Percentiles rank a stretch among this genome's conserved stretches.
phyloP scores from a whole-genome alignment of 2,888 invertebrate genomes.

The Stenchaetothrips biformis region DNA sequence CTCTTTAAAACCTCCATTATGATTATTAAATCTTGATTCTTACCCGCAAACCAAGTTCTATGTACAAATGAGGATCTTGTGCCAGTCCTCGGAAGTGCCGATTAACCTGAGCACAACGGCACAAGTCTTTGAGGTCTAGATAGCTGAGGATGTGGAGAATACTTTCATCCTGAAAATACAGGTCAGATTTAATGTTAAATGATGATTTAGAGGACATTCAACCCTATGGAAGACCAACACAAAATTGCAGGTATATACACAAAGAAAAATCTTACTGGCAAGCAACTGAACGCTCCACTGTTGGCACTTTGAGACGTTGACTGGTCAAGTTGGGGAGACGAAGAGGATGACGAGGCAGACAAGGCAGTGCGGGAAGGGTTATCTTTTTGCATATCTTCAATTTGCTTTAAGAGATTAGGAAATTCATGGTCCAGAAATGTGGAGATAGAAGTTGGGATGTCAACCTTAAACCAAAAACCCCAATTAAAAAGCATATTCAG shows the following conservation, averaged over 20 bases:
- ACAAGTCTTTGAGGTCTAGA: slow-evolving; percentile 72
- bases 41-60: slow-evolving; percentile 69
- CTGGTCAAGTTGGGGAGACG: background rate
- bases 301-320: slow-evolving; percentile 27
- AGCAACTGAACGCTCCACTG: slow-evolving; percentile 37
- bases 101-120: slow-evolving; percentile 70
- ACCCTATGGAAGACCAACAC: background rate
- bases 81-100: slow-evolving; percentile 66
- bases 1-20: slow-evolving; percentile 19
- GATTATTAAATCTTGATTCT: slow-evolving; percentile 1
- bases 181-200: background rate
- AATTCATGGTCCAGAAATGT: slow-evolving; percentile 10
- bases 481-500: background rate
- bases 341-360: slow-evolving; percentile 14
- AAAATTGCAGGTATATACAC: slow-evolving; percentile 5
- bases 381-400: slow-evolving; percentile 10
- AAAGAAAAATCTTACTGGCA: slow-evolving; percentile 37
- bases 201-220: background rate
- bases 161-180: slow-evolving; percentile 67
- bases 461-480: slow-evolving; percentile 31
- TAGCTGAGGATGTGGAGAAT: slow-evolving; percentile 54
- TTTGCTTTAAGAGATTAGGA: background rate
- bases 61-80: slow-evolving; percentile 70
- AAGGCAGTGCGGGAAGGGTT: background rate
- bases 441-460: slow-evolving; percentile 31